Evolutionary conservation across 1,140 invertebrate species (phyloP), one percentile per base, ranked within the genome.

Genomic region (Drosophila mayri): DNA sequence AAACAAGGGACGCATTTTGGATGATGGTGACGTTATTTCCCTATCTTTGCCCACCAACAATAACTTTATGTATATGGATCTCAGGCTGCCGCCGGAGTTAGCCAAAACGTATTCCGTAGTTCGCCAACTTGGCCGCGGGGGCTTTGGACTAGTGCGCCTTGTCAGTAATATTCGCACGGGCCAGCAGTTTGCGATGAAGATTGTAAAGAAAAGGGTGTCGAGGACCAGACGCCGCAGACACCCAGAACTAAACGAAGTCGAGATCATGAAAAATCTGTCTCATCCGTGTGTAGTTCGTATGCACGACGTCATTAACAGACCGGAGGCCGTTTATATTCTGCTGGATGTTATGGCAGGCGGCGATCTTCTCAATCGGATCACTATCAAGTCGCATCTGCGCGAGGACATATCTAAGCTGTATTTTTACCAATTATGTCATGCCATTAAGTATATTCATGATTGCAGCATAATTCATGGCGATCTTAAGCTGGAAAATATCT

Each of bases 291-390:
- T 97, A 71, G 96, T 98, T 43, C 93, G 94, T 52, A 95, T 97
- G 90, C 94, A 96, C 90, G 96, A 98, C 87, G 95, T 97, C 28
- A 94, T 96, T 65, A 96, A 98, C 68, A 95, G 95, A 0, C 93
- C 93, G 1, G 94, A 95, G 3, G 94, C 95, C 4, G 94, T 98
- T 9, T 98, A 95, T 83, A 97, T 98, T 71, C 93, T 98, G 12
- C 92, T 98, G 57, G 97, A 98, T 92, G 93, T 97, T 90, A 97
- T 98, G 95, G 95, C 96, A 87, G 97, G 97, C 16, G 97, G 97
- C 1, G 97, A 98, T 93, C 90, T 98, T 30, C 96, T 96, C 87
- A 95, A 97, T 66, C 93, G 95, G 57, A 95, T 97, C 30, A 92
- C 94, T 41, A 94, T 93, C 32, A 92, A 94, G 7, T 93, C 93